Conservation (phyloP, 1,140 invertebrate species). For the Danaus plexippus region DNA sequence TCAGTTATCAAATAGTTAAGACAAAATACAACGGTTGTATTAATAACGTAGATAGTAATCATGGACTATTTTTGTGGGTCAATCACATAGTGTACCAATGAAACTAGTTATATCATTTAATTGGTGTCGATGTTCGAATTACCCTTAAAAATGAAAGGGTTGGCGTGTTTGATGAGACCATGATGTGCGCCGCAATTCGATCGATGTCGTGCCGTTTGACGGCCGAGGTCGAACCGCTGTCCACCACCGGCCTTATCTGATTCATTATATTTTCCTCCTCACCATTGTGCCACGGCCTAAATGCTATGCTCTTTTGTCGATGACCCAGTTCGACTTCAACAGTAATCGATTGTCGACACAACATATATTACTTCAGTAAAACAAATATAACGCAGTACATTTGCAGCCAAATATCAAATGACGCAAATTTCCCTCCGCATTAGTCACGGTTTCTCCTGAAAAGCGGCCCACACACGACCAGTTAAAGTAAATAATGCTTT, state of each 20-base stretch:
- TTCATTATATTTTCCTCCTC: slow-evolving; percentile 52
- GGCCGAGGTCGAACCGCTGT: slow-evolving; percentile 66
- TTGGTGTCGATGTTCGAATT: slow-evolving; percentile 8
- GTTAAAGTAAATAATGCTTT: slow-evolving; percentile 47
- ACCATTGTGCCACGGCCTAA: slow-evolving; percentile 43
- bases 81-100: not conserved
- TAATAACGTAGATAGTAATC: not conserved
- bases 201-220: slow-evolving; percentile 62
- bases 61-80: slow-evolving; percentile 4
- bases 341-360: slow-evolving; percentile 46
- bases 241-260: slow-evolving; percentile 65
- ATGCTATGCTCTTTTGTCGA: slow-evolving; percentile 51
- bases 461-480: slow-evolving; percentile 25
- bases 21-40: no score
- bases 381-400: slow-evolving; percentile 30
- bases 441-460: slow-evolving; percentile 36
- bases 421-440: slow-evolving; percentile 26
- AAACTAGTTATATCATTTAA: not conserved
- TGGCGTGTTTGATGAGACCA: slow-evolving; percentile 41
- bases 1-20: no score
- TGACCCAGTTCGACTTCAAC: slow-evolving; percentile 56
- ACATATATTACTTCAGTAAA: slow-evolving; percentile 35
- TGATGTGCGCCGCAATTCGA: slow-evolving; percentile 48
- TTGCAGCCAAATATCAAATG: slow-evolving; percentile 20
- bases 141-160: slow-evolving; percentile 29